phyloP scores from a whole-genome alignment of 2,888 invertebrate genomes.

The Notocelia uddmanniana region DNA sequence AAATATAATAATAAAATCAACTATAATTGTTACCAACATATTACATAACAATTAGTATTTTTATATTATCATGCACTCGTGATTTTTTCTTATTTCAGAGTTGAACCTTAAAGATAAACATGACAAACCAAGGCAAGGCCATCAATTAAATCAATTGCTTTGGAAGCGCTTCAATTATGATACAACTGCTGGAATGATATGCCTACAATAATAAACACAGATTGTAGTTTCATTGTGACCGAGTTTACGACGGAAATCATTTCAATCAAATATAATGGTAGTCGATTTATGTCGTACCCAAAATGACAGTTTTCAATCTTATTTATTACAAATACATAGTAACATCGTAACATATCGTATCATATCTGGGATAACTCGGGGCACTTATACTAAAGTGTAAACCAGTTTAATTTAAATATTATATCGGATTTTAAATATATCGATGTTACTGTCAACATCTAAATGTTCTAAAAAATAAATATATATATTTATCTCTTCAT shows the following conservation, averaged over 20 bases:
- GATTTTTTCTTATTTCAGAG: not conserved
- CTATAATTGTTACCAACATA: too few relatives aligned
- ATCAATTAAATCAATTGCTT: conserved; percentile 69
- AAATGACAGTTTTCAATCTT: not conserved
- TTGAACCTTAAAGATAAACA: not conserved
- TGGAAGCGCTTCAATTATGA: conserved; percentile 51
- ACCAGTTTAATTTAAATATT: too few relatives aligned
- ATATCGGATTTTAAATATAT: too few relatives aligned
- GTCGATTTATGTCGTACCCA: not conserved
- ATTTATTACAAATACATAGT: too few relatives aligned
- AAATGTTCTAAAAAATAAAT: too few relatives aligned
- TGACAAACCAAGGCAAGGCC: conserved; percentile 59
- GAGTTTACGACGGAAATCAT: not conserved
- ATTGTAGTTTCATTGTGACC: not conserved
- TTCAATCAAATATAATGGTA: conserved; percentile 26
- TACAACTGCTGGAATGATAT: conserved; percentile 13
- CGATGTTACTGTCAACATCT: too few relatives aligned
- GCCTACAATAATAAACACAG: not conserved
- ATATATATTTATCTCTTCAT: too few relatives aligned
- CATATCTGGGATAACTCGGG: too few relatives aligned
- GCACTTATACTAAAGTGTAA: too few relatives aligned
- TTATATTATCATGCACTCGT: not conserved
- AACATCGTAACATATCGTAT: too few relatives aligned
- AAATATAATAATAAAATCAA: too few relatives aligned
- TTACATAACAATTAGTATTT: too few relatives aligned